Base-by-base conservation (phyloP, 92 coral and sea anemone species). In the Zoanthus sansibaricus region DNA sequence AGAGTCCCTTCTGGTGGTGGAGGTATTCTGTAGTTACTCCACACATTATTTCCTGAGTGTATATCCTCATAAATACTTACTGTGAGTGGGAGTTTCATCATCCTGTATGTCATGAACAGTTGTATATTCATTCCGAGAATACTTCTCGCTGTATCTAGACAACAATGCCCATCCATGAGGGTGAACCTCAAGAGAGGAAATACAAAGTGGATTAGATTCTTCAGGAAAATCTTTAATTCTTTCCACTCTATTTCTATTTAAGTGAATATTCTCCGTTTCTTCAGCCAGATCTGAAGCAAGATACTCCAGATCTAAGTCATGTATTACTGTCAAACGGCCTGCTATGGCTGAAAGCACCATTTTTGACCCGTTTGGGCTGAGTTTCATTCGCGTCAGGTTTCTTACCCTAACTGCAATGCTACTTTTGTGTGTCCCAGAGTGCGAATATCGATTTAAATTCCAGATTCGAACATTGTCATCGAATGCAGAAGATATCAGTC, bases 91-190 rank as follows among this genome's bases (percentile, higher is more conserved):
- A 76, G 21, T 20, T 4, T 48, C 31, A 66, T 6, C 46, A 72
- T 89, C 14, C 75, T 97, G 99, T 44, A 97, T 82, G 77, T 97
- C 99, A 97, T 97, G 98, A 30, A 97, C 91, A 42, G 96, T 92
- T 18, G 99, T 97, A 91, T 95, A 97, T 84, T 97, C 98, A 67
- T 88, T 87, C 32, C 89, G 85, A 82, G 91, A 89, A 47, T 87
- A 89, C 62, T 71, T 91, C 48, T 91, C 91, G 5, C 94, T 90
- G 71, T 93, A 97, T 44, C 99, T 86, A 13, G 98, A 88, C 45
- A 93, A 71, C 17, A 94, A 75, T 47, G 97, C 94, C 94, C 98
- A 97, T 33, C 98, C 95, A 59, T 95, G 92, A 0, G 98, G 99
- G 59, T 97, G 99, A n/a, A 97, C 92, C 47, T 93, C 95, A 3